Conservation (phyloP, 1,140 invertebrate species). For the Gonioctena quinquepunctata region DNA sequence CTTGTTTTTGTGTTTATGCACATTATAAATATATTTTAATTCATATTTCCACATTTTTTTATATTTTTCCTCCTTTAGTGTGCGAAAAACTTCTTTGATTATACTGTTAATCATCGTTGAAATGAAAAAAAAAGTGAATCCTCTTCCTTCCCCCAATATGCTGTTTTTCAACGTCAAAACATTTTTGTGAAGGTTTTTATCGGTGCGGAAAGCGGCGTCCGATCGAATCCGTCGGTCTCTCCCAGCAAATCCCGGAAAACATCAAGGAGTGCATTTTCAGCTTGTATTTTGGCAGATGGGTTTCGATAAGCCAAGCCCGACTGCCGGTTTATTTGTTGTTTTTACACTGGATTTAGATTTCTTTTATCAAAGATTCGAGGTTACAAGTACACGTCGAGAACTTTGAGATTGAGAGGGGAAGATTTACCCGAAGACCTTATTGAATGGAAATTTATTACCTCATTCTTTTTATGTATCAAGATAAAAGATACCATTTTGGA, state of each 20-base stretch:
- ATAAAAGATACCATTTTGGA: not conserved
- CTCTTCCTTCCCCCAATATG: not conserved
- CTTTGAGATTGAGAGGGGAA: not conserved
- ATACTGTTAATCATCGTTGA: too few species aligned
- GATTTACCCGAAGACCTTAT: not conserved
- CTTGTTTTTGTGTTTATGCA: too few species aligned
- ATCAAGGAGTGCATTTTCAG: slow-evolving; percentile 13
- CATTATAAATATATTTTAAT: too few species aligned
- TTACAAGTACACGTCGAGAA: not conserved
- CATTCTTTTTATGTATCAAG: not conserved
- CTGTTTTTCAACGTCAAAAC: not conserved
- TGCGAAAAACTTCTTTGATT: too few species aligned
- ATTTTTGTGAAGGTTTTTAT: not conserved
- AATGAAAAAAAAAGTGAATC: too few species aligned
- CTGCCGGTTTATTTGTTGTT: slow-evolving; percentile 10
- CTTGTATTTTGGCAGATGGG: slow-evolving; percentile 18
- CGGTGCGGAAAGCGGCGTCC: not conserved
- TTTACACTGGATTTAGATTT: slow-evolving; percentile 12
- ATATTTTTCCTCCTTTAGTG: too few species aligned
- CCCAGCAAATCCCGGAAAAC: not conserved
- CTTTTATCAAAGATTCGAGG: not conserved
- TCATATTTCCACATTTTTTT: too few species aligned
- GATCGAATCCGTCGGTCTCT: not conserved
- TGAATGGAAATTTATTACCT: slow-evolving; percentile 9
- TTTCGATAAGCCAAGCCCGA: slow-evolving; percentile 4